Evolutionary conservation across 2,888 invertebrate genomes (phyloP).

Genomic region (Sphaerophoria taeniata): DNA sequence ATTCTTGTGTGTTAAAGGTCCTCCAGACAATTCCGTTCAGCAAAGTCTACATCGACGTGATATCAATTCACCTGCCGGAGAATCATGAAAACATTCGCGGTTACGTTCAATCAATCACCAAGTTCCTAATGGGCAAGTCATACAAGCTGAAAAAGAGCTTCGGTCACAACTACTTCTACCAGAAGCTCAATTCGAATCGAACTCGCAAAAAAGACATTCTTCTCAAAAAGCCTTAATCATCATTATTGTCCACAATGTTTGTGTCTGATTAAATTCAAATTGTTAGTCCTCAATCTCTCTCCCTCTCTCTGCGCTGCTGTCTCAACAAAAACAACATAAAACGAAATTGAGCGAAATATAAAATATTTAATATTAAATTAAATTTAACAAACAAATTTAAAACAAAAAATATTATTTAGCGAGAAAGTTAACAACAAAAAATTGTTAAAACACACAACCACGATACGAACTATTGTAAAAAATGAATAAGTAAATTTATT

Average conservation of each 20-base stretch:
- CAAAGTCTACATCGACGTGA: constrained; percentile 81
- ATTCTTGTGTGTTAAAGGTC: constrained; percentile 77
- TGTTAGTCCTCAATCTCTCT: constrained; percentile 18
- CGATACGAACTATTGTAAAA: constrained; percentile 67
- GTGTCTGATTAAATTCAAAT: constrained; percentile 34
- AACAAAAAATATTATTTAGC: constrained; percentile 50
- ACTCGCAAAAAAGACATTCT: constrained; percentile 81
- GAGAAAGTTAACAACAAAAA: constrained; percentile 44
- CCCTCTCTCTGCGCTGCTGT: constrained; percentile 37
- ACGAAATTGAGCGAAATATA: constrained; percentile 48
- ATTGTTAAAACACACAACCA: constrained; percentile 57
- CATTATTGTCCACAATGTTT: constrained; percentile 54
- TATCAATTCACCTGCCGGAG: constrained; percentile 82
- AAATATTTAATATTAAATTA: constrained; percentile 46
- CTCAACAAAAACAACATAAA: constrained; percentile 31
- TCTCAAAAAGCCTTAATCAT: constrained; percentile 70
- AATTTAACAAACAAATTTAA: constrained; percentile 43
- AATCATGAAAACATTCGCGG: constrained; percentile 79
- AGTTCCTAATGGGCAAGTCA: constrained; percentile 82
- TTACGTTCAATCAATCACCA: constrained; percentile 81
- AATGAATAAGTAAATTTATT: constrained; percentile 15
- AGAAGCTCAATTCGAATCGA: constrained; percentile 79
- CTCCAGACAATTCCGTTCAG: constrained; percentile 82
- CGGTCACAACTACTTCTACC: constrained; percentile 82
- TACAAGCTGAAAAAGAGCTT: constrained; percentile 82